Conservation (phyloP, 2,888 invertebrate genomes). For the Stenodema calcarata region DNA sequence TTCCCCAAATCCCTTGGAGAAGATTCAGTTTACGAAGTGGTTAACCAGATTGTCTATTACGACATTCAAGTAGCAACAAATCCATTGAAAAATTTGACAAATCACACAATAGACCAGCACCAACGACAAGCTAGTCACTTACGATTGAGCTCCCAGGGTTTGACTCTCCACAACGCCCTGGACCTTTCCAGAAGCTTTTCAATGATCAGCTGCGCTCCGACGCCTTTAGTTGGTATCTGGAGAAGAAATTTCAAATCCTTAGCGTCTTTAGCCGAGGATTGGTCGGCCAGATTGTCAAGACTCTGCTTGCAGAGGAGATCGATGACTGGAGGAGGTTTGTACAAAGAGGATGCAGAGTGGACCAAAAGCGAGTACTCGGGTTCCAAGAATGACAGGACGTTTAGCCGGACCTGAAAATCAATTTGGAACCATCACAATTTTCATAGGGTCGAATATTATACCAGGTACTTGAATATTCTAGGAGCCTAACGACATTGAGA, state of each 20-base stretch:
- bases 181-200: conserved; percentile 1
- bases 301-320: background rate
- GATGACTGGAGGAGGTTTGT: background rate
- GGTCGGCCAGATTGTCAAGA: background rate
- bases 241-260: background rate
- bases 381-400: conserved; percentile 4
- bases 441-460: background rate
- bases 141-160: background rate
- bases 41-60: too few relatives aligned
- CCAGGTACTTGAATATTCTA: background rate
- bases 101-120: background rate
- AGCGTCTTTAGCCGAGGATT: background rate
- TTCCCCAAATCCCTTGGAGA: too few relatives aligned
- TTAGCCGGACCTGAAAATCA: background rate
- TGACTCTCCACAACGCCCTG: conserved; percentile 33
- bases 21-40: too few relatives aligned
- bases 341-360: background rate
- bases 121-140: background rate
- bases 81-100: background rate
- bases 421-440: background rate
- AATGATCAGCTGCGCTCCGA: background rate
- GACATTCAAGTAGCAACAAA: too few relatives aligned
- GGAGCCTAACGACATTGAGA: background rate
- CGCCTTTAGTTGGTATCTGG: background rate
- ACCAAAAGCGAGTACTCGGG: background rate